A percentile compares a stretch with the other conserved stretches of the same genome.
These are phyloP conservation scores for Eupithecia subumbrata DNA, from an alignment of 2,888 invertebrate genomes.

Conservation along the genomic window DNA sequence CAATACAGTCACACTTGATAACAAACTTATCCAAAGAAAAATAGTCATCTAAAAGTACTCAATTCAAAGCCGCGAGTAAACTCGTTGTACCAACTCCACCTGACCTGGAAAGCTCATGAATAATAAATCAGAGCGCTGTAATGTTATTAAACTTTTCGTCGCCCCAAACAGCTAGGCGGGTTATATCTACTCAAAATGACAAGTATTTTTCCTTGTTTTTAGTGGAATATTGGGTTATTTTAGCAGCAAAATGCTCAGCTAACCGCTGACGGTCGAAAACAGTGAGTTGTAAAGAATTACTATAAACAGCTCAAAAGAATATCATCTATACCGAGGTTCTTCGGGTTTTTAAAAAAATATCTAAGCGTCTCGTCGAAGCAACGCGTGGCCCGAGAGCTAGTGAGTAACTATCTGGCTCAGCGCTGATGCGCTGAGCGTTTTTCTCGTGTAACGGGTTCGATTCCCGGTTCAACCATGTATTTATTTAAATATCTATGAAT, in stretches of 20 bases:
- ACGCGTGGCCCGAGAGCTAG: no score
- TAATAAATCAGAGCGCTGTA: slow-evolving; percentile 35
- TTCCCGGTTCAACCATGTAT: no score
- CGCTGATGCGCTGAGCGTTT: no score
- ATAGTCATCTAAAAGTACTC: background rate
- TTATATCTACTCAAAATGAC: background rate
- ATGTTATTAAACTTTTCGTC: slow-evolving; percentile 40
- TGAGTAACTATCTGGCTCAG: no score
- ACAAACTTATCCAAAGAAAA: background rate
- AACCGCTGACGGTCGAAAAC: background rate
- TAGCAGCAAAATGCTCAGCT: background rate
- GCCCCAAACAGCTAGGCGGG: slow-evolving; percentile 7
- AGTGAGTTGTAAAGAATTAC: background rate
- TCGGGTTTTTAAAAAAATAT: no score
- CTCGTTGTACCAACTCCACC: slow-evolving; percentile 27
- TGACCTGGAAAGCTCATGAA: slow-evolving; percentile 27
- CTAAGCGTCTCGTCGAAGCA: no score
- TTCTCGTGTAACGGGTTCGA: no score
- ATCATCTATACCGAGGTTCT: background rate
- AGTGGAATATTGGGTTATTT: background rate
- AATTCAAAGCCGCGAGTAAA: slow-evolving; percentile 3
- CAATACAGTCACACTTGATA: background rate
- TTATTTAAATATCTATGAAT: no score
- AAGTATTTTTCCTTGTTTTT: background rate
- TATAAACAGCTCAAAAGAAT: background rate